Evolutionary conservation across 2,113 vertebrate species (phyloP), one percentile per base, ranked within the genome.

Genomic region (Passer montanus): DNA sequence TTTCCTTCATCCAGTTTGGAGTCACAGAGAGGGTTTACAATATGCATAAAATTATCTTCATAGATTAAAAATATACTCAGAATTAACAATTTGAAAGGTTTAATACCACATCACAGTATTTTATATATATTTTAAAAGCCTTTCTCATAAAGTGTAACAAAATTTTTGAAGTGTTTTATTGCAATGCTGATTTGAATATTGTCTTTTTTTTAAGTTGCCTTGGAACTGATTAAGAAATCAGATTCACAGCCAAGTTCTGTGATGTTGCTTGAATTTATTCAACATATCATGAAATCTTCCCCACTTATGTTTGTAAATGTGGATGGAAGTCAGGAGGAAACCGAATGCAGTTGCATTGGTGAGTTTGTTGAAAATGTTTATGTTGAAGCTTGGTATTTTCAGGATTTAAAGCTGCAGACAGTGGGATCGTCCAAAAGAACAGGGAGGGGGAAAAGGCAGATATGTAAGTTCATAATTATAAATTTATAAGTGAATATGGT

Each of bases 241-340:
- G 98, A 98, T 84, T 98, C 98, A 22, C 99, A 99, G 89, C 99
- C 99, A 41, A 98, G 99, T 81, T 99, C 99, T 96, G 98, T 99
- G 76, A 99, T 99, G 99, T 97, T 99, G 84, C 98, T 99, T 93
- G 99, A 99, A 96, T 99, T 99, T 92, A 98, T 99, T 91, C 99
- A 99, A 84, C 98, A 99, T 84, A 99, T 99, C 15, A 98, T 99
- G 97, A 99, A 99, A 96, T 99, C 99, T 49, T 99, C 99, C 10
- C 99, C 99, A 1, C 98, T 99, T 89, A 99, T 99, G 98, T 99
- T 99, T 95, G 98, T 99, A 75, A 99, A 98, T 83, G 97, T 98
- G 76, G 98, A 97, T 93, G 98, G 97, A 89, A 98, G 96, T 56
- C 98, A 98, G 21, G 97, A 98, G 31, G 98, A 99, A 70, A 93